Percentiles rank a stretch among this genome's conserved stretches.
phyloP scores from a whole-genome alignment of 2,113 vertebrate genomes.

The Anser cygnoides region DNA sequence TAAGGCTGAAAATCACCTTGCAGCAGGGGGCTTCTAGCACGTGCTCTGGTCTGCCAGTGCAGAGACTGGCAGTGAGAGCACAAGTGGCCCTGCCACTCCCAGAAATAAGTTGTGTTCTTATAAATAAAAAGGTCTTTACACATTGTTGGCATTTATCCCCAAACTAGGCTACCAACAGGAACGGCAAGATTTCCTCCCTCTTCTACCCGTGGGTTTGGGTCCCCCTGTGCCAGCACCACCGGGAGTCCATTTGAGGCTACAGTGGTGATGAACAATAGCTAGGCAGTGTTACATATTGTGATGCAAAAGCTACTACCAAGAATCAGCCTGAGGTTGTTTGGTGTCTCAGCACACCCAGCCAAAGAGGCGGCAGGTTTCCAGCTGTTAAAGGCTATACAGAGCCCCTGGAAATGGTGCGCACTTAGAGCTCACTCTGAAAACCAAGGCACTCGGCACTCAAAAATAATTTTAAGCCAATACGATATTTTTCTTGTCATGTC shows the following conservation, averaged over 20 bases:
- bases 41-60: background rate
- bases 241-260: background rate
- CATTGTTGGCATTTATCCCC: background rate
- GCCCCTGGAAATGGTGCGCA: fast-evolving
- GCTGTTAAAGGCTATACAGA: background rate
- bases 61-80: background rate
- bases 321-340: background rate
- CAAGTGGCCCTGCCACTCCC: background rate
- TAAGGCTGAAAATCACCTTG: background rate
- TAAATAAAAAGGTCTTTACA: background rate
- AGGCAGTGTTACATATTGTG: background rate
- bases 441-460: background rate
- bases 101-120: background rate
- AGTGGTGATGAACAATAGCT: background rate
- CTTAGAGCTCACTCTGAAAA: background rate
- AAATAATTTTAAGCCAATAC: background rate
- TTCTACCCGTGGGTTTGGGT: background rate
- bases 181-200: fast-evolving
- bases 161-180: background rate
- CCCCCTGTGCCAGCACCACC: background rate
- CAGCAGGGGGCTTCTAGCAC: background rate
- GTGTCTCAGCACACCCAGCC: background rate
- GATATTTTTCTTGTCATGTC: background rate
- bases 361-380: background rate
- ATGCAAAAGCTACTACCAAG: background rate